Evolutionary conservation across 2,888 invertebrate genomes (phyloP).

Genomic region (Ornithoptera priamus): DNA sequence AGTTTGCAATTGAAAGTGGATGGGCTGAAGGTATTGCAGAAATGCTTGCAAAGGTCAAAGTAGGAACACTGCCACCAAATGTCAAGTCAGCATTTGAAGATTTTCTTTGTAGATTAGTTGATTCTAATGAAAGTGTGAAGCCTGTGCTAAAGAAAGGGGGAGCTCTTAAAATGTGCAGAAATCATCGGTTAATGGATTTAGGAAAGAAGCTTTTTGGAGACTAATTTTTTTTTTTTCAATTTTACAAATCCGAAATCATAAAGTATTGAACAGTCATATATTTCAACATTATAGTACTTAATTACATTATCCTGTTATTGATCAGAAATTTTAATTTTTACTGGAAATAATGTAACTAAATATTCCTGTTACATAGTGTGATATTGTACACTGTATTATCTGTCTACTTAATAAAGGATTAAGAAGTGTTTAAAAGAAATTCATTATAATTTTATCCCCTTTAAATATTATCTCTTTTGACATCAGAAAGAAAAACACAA

Average conservation of each 20-base stretch:
- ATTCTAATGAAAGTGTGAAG: slow-evolving; percentile 87
- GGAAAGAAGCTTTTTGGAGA: slow-evolving; percentile 93
- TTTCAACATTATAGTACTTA: slow-evolving; percentile 18
- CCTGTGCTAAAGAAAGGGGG: slow-evolving; percentile 90
- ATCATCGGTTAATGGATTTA: slow-evolving; percentile 93
- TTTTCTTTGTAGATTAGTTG: slow-evolving; percentile 90
- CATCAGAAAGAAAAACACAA: not conserved
- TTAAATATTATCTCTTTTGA: not conserved
- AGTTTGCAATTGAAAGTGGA: slow-evolving; percentile 95
- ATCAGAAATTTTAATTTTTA: slow-evolving; percentile 25
- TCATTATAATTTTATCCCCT: slow-evolving; percentile 20
- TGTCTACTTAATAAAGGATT: slow-evolving; percentile 23
- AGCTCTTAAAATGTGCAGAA: slow-evolving; percentile 90
- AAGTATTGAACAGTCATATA: not conserved
- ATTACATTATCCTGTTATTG: slow-evolving; percentile 16
- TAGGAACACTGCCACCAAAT: slow-evolving; percentile 89
- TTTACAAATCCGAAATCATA: not conserved
- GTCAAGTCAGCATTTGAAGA: slow-evolving; percentile 95
- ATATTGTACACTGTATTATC: slow-evolving; percentile 21
- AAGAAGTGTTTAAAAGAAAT: slow-evolving; percentile 23
- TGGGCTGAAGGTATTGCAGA: slow-evolving; percentile 94
- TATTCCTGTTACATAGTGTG: slow-evolving; percentile 13
- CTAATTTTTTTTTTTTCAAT: slow-evolving; percentile 61
- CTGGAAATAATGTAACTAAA: slow-evolving; percentile 29
- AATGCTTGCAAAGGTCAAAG: slow-evolving; percentile 89